phyloP scores from a whole-genome alignment of 2,797 vertebrate genomes.

The Anguilla marmorata region DNA sequence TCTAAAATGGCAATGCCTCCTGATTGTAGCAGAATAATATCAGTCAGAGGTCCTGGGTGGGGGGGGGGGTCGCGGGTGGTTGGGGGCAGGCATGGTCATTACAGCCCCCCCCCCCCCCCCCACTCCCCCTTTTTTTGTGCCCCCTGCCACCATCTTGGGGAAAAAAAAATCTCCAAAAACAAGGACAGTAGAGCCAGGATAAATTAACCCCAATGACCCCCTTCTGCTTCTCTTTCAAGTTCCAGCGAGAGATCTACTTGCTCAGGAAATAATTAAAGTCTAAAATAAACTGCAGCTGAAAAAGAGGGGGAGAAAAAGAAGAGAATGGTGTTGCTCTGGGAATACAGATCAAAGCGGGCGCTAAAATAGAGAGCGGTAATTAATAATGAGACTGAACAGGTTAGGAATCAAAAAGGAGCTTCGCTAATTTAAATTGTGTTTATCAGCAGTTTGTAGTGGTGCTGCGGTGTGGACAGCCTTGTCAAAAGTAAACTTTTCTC shows the following conservation, averaged over 20 bases:
- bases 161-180: conserved; percentile 43
- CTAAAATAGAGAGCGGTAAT: conserved; percentile 43
- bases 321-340: conserved; percentile 26
- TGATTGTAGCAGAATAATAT: background rate
- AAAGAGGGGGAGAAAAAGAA: conserved; percentile 14
- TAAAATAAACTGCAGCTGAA: conserved; percentile 37
- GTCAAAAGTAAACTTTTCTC: background rate
- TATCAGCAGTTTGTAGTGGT: conserved; percentile 29
- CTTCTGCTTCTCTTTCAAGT: conserved; percentile 21
- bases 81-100: background rate
- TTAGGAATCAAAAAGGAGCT: conserved; percentile 38
- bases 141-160: conserved; percentile 10
- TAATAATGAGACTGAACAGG: conserved; percentile 39
- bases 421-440: conserved; percentile 30
- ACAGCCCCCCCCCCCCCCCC: background rate
- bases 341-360: conserved; percentile 39
- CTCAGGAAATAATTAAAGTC: conserved; percentile 33
- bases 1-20: conserved; percentile 14
- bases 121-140: background rate
- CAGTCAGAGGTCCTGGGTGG: background rate
- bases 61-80: background rate
- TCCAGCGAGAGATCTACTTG: conserved; percentile 13
- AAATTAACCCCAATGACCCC: conserved; percentile 57
- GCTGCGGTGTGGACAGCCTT: background rate
- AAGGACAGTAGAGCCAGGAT: conserved; percentile 45